A percentile compares a stretch with the other conserved stretches of the same genome.
Conservation (phyloP, 2,113 vertebrate species). For the Oncorhynchus clarkii region DNA sequence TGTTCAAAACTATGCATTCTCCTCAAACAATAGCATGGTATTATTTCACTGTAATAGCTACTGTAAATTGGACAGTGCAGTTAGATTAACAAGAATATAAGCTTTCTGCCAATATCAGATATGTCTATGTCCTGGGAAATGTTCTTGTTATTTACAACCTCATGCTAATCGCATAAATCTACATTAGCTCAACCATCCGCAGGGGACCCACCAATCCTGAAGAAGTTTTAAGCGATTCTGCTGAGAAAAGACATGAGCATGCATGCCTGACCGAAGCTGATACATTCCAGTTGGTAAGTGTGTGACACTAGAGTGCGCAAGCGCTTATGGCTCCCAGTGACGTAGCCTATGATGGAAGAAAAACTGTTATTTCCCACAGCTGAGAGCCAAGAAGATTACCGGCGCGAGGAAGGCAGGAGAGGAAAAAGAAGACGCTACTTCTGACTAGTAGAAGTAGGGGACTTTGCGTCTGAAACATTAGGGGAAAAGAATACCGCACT, state of each 20-base stretch:
- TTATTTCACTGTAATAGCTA: no score
- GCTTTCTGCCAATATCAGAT: no score
- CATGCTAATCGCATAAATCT: no score
- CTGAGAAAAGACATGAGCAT: background rate
- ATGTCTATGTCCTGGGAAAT: no score
- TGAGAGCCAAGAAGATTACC: constrained; percentile 52
- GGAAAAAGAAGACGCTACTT: background rate
- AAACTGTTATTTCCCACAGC: constrained; percentile 52
- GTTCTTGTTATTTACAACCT: no score
- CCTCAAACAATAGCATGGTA: no score
- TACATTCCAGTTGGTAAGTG: constrained; percentile 23
- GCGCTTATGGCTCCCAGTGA: constrained; percentile 60
- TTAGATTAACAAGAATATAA: no score
- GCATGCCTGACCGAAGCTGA: constrained; percentile 4
- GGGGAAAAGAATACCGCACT: background rate
- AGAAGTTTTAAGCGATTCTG: no score
- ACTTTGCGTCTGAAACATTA: background rate
- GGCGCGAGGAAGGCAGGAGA: constrained; percentile 15
- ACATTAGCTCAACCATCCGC: no score
- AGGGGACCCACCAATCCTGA: no score
- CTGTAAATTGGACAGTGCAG: no score
- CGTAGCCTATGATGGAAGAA: constrained; percentile 51
- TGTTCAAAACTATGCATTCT: no score
- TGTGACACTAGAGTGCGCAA: constrained; percentile 57
- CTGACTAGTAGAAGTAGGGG: constrained; percentile 10